A percentile compares a stretch with the other conserved stretches of the same genome.
phyloP scores from a whole-genome alignment of 2,113 vertebrate species.

The Peromyscus leucopus region DNA sequence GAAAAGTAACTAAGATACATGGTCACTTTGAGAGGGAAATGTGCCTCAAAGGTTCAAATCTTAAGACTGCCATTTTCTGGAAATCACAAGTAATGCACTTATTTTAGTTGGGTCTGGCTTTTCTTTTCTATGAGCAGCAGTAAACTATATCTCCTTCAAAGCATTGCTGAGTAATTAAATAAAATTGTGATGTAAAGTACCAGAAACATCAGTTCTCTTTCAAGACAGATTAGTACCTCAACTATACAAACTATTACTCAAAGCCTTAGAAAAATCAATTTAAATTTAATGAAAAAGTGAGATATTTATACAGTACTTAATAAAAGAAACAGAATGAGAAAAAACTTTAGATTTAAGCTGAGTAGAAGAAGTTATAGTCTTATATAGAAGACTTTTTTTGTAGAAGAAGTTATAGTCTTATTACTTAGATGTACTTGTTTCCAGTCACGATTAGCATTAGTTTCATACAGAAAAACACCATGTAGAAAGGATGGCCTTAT shows the following conservation, averaged over 20 bases:
- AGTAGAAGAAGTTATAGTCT: conserved; percentile 13
- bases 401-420: not conserved
- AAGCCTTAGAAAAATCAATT: not conserved
- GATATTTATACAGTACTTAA: not conserved
- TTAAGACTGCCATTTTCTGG: not conserved
- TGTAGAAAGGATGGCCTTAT: conserved; percentile 30
- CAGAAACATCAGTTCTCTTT: not conserved
- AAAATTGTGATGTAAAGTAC: not conserved
- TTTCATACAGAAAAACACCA: conserved; percentile 51
- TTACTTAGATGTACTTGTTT: conserved; percentile 47
- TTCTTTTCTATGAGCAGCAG: not conserved
- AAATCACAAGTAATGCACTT: not conserved
- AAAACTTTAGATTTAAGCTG: conserved; percentile 59
- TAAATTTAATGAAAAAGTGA: conserved; percentile 17
- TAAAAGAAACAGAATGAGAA: not conserved
- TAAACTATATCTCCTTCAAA: not conserved
- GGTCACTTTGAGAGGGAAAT: not conserved
- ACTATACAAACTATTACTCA: not conserved
- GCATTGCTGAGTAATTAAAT: not conserved
- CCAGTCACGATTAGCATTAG: conserved; percentile 21
- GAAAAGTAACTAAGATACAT: not conserved
- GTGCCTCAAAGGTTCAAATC: not conserved
- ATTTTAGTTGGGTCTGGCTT: not conserved
- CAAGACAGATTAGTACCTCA: not conserved
- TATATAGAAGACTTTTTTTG: not conserved